A percentile compares a stretch with the other conserved stretches of the same genome.
Evolutionary conservation across 2,888 invertebrate genomes (phyloP).

Genomic region (Cantharis lateralis): DNA sequence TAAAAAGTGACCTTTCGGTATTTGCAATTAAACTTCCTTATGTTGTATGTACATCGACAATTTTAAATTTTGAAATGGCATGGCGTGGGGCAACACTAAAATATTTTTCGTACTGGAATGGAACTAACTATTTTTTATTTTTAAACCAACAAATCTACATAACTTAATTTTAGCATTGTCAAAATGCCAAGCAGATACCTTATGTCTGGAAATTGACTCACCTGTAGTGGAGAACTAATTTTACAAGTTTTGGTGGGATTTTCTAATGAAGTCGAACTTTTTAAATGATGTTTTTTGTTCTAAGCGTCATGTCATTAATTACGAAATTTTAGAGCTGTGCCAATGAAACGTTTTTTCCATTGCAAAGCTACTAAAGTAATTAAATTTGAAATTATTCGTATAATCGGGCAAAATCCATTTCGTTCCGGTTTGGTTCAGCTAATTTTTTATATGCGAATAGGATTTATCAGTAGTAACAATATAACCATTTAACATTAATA

Average conservation of each 20-base stretch:
- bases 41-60: neutral
- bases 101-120: neutral
- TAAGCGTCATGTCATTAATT: neutral
- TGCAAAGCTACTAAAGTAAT: neutral
- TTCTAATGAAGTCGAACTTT: neutral
- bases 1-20: neutral
- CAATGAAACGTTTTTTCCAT: slow-evolving; percentile 13
- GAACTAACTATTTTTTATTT: neutral
- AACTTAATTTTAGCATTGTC: slow-evolving; percentile 15
- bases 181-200: slow-evolving; percentile 16
- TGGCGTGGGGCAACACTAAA: neutral
- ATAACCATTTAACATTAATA: neutral
- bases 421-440: neutral
- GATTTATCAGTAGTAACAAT: neutral
- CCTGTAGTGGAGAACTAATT: neutral
- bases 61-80: neutral
- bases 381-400: slow-evolving; percentile 4
- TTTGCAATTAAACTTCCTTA: neutral
- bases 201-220: neutral
- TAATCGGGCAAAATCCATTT: neutral
- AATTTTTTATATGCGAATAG: neutral
- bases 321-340: slow-evolving; percentile 10
- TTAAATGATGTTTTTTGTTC: neutral
- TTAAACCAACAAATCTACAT: neutral
- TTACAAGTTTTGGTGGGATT: neutral